Percentiles rank a stretch among this genome's conserved stretches.
These are phyloP conservation scores for Drosophila fuyamai DNA, from an alignment of 1,140 invertebrate species.

Conservation along the genomic window DNA sequence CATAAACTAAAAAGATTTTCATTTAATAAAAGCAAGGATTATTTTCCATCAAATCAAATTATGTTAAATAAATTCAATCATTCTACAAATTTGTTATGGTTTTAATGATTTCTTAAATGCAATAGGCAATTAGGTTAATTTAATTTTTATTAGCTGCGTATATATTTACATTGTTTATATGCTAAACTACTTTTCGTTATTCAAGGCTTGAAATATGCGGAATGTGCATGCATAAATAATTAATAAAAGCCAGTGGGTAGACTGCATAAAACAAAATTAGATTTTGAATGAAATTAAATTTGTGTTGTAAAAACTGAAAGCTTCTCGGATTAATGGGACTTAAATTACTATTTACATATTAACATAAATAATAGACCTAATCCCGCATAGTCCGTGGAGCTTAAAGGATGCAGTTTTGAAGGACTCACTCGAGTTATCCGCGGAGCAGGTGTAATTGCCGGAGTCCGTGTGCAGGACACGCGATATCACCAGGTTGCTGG, in stretches of 20 bases:
- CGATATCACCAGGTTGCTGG: slow-evolving; percentile 92
- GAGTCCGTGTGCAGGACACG: slow-evolving; percentile 91
- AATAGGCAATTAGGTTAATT: not conserved
- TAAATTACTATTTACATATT: not conserved
- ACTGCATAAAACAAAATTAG: slow-evolving; percentile 3
- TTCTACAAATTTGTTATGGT: too few relatives aligned
- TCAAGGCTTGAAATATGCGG: too few relatives aligned
- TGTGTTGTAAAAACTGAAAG: not conserved
- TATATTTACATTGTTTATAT: slow-evolving; percentile 2
- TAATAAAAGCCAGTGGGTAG: not conserved
- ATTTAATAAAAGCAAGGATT: too few relatives aligned
- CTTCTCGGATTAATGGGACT: not conserved
- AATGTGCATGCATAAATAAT: not conserved
- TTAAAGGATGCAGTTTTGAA: not conserved
- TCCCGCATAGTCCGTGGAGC: not conserved
- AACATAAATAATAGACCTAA: not conserved
- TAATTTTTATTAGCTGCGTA: not conserved
- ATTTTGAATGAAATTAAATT: slow-evolving; percentile 3
- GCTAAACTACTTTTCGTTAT: not conserved
- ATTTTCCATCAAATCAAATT: too few relatives aligned
- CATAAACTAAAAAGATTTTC: too few relatives aligned
- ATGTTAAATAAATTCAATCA: too few relatives aligned
- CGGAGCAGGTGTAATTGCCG: slow-evolving; percentile 94
- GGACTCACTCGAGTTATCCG: slow-evolving; percentile 87
- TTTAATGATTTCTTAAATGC: too few relatives aligned